Conservation (phyloP, 2,888 invertebrate species). For the Andrena chrysosceles region DNA sequence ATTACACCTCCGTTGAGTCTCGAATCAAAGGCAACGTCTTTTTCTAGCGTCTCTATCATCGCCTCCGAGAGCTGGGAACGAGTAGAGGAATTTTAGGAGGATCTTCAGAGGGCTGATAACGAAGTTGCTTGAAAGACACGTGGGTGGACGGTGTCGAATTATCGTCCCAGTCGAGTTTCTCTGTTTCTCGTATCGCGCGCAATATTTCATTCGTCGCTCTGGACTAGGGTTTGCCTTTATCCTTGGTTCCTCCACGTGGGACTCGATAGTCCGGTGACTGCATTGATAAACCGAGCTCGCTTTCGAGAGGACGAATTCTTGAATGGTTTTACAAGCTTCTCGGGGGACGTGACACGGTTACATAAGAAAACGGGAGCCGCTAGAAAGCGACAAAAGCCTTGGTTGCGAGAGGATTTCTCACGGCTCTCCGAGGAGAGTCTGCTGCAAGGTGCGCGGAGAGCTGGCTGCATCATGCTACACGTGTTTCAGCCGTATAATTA, state of each 20-base stretch:
- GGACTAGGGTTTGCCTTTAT: background rate
- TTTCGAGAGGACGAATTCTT: background rate
- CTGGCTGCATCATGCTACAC: constrained; percentile 37
- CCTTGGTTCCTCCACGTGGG: background rate
- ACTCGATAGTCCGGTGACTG: background rate
- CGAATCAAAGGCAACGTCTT: background rate
- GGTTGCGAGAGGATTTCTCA: constrained; percentile 54
- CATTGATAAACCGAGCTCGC: background rate
- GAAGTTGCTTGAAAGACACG: background rate
- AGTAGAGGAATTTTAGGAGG: background rate
- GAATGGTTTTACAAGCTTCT: background rate
- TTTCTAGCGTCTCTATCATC: background rate
- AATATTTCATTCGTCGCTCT: background rate
- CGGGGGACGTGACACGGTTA: background rate
- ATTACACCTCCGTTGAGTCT: background rate
- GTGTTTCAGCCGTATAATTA: constrained; percentile 55
- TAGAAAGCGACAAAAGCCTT: constrained; percentile 54
- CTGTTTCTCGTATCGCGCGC: background rate
- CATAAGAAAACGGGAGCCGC: constrained; percentile 7
- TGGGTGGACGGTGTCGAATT: background rate
- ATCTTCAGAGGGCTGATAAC: background rate
- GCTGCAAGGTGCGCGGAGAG: constrained; percentile 19
- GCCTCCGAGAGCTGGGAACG: no score
- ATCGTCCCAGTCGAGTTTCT: background rate
- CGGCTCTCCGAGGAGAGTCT: constrained; percentile 25